Percentiles rank a stretch among this genome's conserved stretches.
Conservation (phyloP, 2,888 invertebrate species). For the Chymomyza fuscimana region DNA sequence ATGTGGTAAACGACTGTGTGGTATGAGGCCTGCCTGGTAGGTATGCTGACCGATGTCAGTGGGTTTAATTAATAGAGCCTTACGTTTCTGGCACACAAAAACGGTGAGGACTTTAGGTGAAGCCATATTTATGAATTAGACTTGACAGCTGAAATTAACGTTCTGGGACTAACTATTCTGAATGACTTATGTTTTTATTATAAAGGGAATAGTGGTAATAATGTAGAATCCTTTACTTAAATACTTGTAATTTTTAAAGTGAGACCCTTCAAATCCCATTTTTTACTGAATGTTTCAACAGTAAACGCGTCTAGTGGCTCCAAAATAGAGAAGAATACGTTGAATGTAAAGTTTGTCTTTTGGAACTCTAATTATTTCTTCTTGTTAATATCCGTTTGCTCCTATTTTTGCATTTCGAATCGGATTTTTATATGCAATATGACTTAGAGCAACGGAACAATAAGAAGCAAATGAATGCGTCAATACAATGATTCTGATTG, state of each 20-base stretch:
- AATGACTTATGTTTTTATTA: neutral
- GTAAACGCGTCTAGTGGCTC: too few species aligned
- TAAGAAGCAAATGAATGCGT: too few species aligned
- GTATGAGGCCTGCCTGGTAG: neutral
- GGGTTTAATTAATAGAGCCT: slow-evolving; percentile 36
- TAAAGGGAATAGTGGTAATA: neutral
- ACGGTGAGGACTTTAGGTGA: neutral
- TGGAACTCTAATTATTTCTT: too few species aligned
- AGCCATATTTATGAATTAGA: neutral
- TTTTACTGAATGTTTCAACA: too few species aligned
- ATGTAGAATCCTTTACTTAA: slow-evolving; percentile 4
- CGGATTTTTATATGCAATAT: too few species aligned
- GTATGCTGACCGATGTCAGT: slow-evolving; percentile 28
- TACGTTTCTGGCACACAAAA: neutral
- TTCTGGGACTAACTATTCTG: neutral
- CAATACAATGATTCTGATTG: too few species aligned
- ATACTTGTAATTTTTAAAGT: neutral
- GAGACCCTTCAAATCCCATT: too few species aligned
- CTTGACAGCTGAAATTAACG: neutral
- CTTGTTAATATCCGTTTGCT: too few species aligned
- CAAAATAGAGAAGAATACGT: too few species aligned
- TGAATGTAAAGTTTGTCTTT: too few species aligned
- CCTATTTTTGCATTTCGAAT: too few species aligned
- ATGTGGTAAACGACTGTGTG: slow-evolving; percentile 39
- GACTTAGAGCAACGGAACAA: too few species aligned